phyloP scores from a whole-genome alignment of 2,888 invertebrate species.

The Apotomis betuletana region DNA sequence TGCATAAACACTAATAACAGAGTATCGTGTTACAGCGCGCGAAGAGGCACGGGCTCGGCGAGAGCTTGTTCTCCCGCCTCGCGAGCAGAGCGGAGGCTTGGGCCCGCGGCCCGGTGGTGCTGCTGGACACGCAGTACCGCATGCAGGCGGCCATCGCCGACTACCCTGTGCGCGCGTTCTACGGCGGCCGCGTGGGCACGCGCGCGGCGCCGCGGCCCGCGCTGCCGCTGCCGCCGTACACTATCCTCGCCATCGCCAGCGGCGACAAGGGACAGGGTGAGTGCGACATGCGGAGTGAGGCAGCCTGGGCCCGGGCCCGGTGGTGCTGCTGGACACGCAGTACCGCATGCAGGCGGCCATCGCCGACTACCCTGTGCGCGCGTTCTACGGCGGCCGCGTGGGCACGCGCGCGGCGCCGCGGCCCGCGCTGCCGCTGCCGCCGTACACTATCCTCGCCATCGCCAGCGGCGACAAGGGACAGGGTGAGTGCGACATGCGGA shows the following conservation, averaged over 20 bases:
- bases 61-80: conserved; percentile 91
- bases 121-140: conserved; percentile 89
- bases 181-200: conserved; percentile 80
- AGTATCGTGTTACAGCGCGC: conserved; percentile 82
- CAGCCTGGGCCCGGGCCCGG: conserved; percentile 55
- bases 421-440: conserved; percentile 58
- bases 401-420: conserved; percentile 55
- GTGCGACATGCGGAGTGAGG: background rate
- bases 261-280: conserved; percentile 73
- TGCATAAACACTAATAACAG: too few species aligned
- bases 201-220: conserved; percentile 51
- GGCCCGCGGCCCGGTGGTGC: conserved; percentile 72
- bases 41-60: conserved; percentile 86
- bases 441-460: conserved; percentile 65
- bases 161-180: conserved; percentile 91
- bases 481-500: conserved; percentile 51
- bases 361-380: conserved; percentile 86
- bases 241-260: conserved; percentile 64
- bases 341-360: conserved; percentile 95
- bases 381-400: conserved; percentile 86
- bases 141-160: conserved; percentile 92
- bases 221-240: conserved; percentile 64
- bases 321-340: conserved; percentile 85
- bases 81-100: conserved; percentile 81
- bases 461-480: conserved; percentile 70